Evolutionary conservation across 2,888 invertebrate genomes (phyloP).

Genomic region (Hypolimnas misippus): DNA sequence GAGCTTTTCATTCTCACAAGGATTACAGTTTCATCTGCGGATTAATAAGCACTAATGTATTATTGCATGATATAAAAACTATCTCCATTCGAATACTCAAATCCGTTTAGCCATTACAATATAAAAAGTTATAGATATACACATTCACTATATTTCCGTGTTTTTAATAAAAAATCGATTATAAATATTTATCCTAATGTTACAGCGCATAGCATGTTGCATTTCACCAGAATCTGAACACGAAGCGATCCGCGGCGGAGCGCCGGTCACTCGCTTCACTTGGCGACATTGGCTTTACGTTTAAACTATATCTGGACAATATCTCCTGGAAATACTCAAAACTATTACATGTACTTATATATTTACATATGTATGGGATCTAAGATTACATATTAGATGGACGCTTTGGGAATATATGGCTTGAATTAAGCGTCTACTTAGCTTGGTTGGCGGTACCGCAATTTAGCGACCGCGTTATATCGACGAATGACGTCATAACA

Average conservation of each 20-base stretch:
- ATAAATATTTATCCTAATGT: conserved; percentile 7
- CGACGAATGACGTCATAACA: too few species aligned
- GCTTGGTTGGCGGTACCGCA: too few species aligned
- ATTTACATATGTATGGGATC: not conserved
- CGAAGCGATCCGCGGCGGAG: conserved; percentile 85
- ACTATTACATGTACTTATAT: too few species aligned
- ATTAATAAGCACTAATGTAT: too few species aligned
- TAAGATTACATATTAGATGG: not conserved
- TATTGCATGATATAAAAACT: too few species aligned
- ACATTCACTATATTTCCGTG: not conserved
- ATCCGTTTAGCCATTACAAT: not conserved
- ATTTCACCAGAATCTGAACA: conserved; percentile 88
- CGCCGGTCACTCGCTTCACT: conserved; percentile 85
- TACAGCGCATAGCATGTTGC: conserved; percentile 86
- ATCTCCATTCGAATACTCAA: too few species aligned
- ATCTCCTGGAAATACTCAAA: not conserved
- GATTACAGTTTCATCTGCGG: too few species aligned
- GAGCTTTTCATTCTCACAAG: too few species aligned
- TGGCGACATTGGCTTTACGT: conserved; percentile 88
- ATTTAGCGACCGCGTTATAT: too few species aligned
- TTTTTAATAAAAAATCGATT: not conserved
- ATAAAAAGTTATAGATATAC: too few species aligned
- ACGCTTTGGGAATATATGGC: not conserved
- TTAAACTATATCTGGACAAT: conserved; percentile 57
- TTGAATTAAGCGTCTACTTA: not conserved